Conservation (phyloP, 2,888 invertebrate species). For the Sericinus montela region DNA sequence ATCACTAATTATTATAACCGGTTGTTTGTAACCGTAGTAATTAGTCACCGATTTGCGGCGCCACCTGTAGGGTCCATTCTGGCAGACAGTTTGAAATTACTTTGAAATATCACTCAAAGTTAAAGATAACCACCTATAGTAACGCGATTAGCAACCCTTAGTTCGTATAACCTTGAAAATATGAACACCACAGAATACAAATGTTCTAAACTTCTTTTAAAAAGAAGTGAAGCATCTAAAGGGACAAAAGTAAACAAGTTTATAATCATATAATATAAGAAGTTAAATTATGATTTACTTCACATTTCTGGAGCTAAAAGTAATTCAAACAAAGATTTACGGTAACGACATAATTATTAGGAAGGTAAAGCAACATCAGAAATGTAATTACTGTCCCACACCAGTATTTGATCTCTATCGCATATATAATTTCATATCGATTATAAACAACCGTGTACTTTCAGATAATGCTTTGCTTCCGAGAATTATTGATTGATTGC, state of each 20-base stretch:
- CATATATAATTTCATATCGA: constrained; percentile 31
- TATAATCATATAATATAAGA: no score
- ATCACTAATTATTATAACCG: constrained; percentile 75
- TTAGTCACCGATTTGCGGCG: constrained; percentile 53
- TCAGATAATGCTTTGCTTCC: constrained; percentile 31
- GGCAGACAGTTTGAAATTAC: constrained; percentile 1
- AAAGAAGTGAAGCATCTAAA: no score
- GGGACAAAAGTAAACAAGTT: no score
- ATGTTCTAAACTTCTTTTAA: no score
- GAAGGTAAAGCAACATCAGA: constrained; percentile 14
- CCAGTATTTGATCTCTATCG: constrained; percentile 26
- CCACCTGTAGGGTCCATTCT: constrained; percentile 58
- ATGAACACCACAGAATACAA: no score
- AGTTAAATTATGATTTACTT: no score
- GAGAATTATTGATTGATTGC: constrained; percentile 33
- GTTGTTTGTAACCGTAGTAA: constrained; percentile 65
- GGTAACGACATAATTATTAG: constrained; percentile 10
- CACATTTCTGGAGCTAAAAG: not conserved
- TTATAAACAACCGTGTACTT: constrained; percentile 26
- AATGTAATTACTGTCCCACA: constrained; percentile 24
- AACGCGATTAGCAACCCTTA: constrained; percentile 13
- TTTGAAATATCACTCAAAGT: constrained; percentile 11
- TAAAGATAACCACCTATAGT: constrained; percentile 9
- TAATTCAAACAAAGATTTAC: not conserved
- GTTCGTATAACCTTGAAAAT: not conserved